Base-by-base conservation (phyloP, 92 coral and sea anemone genomes). In the Zoanthus sociatus region DNA sequence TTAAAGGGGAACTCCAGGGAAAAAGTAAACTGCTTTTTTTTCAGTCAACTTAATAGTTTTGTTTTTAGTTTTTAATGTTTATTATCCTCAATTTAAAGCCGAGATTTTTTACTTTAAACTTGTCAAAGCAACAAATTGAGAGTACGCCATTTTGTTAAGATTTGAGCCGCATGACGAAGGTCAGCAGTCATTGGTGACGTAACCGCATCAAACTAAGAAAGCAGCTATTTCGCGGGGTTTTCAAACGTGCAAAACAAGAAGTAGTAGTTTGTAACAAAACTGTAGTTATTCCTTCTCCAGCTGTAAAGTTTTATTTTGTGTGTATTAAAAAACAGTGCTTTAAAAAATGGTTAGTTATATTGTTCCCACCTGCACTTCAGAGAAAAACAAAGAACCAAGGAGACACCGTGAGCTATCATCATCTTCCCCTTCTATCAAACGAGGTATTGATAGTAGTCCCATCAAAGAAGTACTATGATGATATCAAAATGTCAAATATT, bases 161-260 rank as follows among this genome's bases (percentile, higher is more conserved):
- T 70, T 70, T 70, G 75, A 70, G 47, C 75, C 75, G 75, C 75
- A 26, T 64, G 14, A 64, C 71, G 71, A 64, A 6, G 10, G 75
- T 70, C 75, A 70, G 47, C 75, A 70, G 47, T 70, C 47, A 70
- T 7, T 70, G 26, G 12, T 46, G 75, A 70, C 47, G 13, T 30
- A 30, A 70, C 6, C 75, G 46, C 0, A 12, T 70, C 46, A 31
- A 70, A 0, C 44, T 0, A 70, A 70, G 16, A 70, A 16, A 8
- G 15, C 75, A 70, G 14, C 75, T 32, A 1, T 13, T 70, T 70
- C 5, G 46, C 75, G 14, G 15, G 75, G 16, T 1, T 70, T 70
- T 70, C 15, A 70, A 70, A 70, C 75, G 32, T 69, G 73, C 73
- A 7, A 69, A 69, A 69, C 73, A 2, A 10, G 46, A 30, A 70